These are phyloP conservation scores for Glaucomys volans DNA, from an alignment of 2,113 vertebrate species.

Conservation along the genomic window DNA sequence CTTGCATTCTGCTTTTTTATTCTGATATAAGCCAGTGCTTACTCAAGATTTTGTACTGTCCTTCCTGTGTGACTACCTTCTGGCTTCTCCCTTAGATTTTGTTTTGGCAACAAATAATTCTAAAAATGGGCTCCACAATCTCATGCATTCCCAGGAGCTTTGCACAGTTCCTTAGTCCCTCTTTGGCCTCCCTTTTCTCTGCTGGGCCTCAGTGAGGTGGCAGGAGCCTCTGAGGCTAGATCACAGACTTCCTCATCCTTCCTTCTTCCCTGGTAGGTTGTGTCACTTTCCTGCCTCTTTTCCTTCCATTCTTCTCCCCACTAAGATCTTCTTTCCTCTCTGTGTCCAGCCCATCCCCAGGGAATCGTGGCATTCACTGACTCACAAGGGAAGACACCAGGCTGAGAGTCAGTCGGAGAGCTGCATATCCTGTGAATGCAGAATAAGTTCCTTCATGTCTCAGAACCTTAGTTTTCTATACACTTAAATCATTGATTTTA, in stretches of 20 bases:
- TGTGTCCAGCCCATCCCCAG: background rate
- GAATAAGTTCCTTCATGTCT: background rate
- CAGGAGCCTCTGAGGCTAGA: background rate
- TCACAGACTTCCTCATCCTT: constrained; percentile 21
- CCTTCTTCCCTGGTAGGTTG: constrained; percentile 10
- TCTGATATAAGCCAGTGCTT: constrained; percentile 52
- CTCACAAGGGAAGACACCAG: background rate
- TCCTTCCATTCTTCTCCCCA: constrained; percentile 74
- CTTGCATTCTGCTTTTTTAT: constrained; percentile 4
- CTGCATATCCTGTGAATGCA: background rate
- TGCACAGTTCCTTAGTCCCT: background rate
- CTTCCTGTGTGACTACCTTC: constrained; percentile 61
- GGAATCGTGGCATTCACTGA: background rate
- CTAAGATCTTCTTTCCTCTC: constrained; percentile 47
- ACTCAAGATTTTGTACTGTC: constrained; percentile 57
- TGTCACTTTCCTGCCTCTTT: constrained; percentile 69
- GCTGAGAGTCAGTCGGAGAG: background rate
- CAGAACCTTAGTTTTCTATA: background rate
- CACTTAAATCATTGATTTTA: background rate
- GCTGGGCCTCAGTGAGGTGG: background rate
- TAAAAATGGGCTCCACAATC: background rate
- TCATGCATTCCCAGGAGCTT: background rate
- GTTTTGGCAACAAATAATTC: constrained; percentile 63
- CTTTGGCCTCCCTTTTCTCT: background rate
- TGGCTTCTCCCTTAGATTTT: constrained; percentile 57